Percentiles rank a stretch among this genome's conserved stretches.
These are phyloP conservation scores for Anomalospiza imberbis DNA, from an alignment of 2,797 vertebrate genomes.

Conservation along the genomic window DNA sequence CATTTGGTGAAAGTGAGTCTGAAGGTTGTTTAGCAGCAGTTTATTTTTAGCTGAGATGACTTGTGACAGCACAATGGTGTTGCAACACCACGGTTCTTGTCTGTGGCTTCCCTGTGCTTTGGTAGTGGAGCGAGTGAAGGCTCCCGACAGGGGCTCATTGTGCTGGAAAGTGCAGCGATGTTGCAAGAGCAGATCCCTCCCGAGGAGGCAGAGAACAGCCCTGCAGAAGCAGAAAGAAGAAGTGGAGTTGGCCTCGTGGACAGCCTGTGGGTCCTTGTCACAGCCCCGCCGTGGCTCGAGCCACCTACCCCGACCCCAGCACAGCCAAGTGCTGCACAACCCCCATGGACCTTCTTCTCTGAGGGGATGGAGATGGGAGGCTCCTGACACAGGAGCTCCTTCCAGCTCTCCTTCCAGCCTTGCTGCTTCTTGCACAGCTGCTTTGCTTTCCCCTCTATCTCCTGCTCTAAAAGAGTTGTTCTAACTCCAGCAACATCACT, in stretches of 20 bases:
- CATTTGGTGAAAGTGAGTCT: neutral
- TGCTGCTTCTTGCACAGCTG: neutral
- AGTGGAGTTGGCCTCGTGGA: neutral
- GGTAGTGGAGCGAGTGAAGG: neutral
- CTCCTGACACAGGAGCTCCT: neutral
- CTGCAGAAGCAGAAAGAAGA: neutral
- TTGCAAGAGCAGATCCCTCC: neutral
- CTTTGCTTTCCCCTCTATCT: neutral
- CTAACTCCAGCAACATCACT: neutral
- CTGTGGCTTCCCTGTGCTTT: neutral
- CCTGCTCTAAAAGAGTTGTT: neutral
- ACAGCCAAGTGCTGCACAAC: neutral
- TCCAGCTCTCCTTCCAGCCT: neutral
- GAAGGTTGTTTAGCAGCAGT: neutral
- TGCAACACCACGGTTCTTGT: neutral
- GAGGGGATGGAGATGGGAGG: neutral
- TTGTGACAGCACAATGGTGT: conserved; percentile 2
- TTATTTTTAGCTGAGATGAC: conserved; percentile 30
- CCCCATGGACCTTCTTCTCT: neutral
- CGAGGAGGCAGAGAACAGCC: neutral
- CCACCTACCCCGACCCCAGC: neutral
- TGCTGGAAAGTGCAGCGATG: neutral
- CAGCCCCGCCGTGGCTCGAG: neutral
- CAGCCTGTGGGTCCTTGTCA: neutral
- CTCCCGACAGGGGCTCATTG: neutral